Conservation (phyloP, 2,797 vertebrate genomes). For the Strix occidentalis region DNA sequence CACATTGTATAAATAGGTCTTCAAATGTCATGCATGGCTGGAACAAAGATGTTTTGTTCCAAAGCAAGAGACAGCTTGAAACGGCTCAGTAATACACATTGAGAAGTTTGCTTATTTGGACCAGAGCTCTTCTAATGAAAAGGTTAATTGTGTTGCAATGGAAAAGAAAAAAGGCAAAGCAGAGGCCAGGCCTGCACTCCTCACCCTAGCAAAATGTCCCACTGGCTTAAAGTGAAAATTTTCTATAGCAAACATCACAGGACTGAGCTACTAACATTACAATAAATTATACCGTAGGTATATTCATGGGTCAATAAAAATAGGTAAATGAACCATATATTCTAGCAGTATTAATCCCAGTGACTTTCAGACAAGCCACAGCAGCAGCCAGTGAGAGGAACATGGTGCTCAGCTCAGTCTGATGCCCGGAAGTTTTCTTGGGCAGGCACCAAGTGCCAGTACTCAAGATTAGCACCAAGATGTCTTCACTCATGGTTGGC, state of each 20-base stretch:
- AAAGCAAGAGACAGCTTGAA: constrained; percentile 51
- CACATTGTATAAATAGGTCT: constrained; percentile 67
- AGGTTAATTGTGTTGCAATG: constrained; percentile 67
- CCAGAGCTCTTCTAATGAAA: constrained; percentile 63
- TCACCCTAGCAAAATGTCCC: constrained; percentile 51
- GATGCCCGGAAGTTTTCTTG: not conserved
- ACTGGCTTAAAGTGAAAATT: constrained; percentile 1
- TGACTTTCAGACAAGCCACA: not conserved
- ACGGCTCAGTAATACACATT: constrained; percentile 50
- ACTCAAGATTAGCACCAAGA: accelerated
- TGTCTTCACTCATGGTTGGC: accelerated
- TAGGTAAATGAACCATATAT: constrained; percentile 33
- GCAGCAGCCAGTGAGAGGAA: not conserved
- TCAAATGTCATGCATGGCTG: constrained; percentile 64
- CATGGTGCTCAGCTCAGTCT: not conserved
- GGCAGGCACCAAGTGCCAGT: accelerated
- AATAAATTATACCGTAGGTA: constrained; percentile 9
- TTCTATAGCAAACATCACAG: not conserved
- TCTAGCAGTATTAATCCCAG: not conserved
- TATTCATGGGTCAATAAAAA: not conserved
- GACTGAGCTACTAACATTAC: not conserved
- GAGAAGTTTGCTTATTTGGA: constrained; percentile 60
- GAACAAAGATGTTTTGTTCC: constrained; percentile 66
- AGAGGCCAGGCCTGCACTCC: constrained; percentile 27
- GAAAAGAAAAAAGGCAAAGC: constrained; percentile 44